Evolutionary conservation across 2,888 invertebrate species (phyloP), one percentile per base, ranked within the genome.

Genomic region (Polyploca ridens): DNA sequence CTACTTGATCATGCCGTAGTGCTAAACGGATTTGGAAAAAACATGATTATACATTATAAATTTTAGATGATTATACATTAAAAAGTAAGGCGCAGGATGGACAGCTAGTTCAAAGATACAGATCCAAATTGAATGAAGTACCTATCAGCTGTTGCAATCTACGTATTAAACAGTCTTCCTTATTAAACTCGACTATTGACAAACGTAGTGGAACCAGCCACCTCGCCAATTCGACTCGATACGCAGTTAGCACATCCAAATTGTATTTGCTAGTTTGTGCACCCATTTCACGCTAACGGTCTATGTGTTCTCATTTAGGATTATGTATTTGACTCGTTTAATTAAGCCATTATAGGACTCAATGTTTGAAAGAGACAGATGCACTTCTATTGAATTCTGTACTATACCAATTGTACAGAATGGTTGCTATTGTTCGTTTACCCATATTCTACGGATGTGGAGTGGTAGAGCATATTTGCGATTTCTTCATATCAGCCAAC

Each of bases 241-340:
- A 79, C 79, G 71, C 79, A 76, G 81, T 79, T 80, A 82, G 78
- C 78, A 81, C 81, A 80, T 78, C 77, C 74, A 84, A 87, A 87
- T 86, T 85, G 83, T 87, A 81, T 87, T 86, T 83, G 81, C 69
- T 77, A 86, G 85, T 86, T 85, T 84, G 83, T 81, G 79, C 80
- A 77, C 81, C 84, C 81, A 83, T 86, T 86, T 84, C 84, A 83
- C 81, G 82, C 77, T 76, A 70, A 68, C 71, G 73, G 64, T 66
- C 19, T 72, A 66, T 33, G 57, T 19, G 63, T 59, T 76, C 64
- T 2, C 4, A 63, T 65, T 75, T 64, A 54, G 62, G 65, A 62
- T 2, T 0, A 0, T 8, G 54, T 1, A 64, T 71, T 76, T 0
- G 69, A 71, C 64, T 27, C 64, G 60, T 11, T 19, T 27, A 5